phyloP scores from a whole-genome alignment of 2,797 vertebrate species.

The Etheostoma nigrum region DNA sequence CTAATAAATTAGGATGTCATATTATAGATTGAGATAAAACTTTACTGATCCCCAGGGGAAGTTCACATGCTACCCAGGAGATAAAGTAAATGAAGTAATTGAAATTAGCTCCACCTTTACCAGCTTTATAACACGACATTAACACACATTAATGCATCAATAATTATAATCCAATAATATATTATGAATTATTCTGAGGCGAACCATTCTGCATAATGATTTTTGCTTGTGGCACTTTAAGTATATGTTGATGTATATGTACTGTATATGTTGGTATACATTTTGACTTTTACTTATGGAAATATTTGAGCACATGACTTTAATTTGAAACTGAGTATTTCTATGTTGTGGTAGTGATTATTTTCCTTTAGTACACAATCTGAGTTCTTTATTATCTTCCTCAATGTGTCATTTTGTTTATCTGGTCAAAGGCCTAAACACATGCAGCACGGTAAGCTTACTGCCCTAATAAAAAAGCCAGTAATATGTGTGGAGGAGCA shows the following conservation, averaged over 20 bases:
- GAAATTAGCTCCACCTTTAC: neutral
- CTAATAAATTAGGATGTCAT: neutral
- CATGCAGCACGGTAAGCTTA: neutral
- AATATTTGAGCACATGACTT: neutral
- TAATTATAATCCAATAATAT: neutral
- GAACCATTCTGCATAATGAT: neutral
- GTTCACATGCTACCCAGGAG: neutral
- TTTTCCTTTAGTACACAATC: neutral
- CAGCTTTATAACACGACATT: neutral
- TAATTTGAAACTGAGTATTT: neutral
- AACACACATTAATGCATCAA: neutral
- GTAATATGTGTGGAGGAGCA: slow-evolving; percentile 68
- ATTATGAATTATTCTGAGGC: neutral
- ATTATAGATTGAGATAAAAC: neutral
- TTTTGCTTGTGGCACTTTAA: neutral
- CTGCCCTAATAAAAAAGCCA: slow-evolving; percentile 47
- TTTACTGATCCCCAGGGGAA: neutral
- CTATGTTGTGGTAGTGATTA: neutral
- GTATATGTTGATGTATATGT: neutral
- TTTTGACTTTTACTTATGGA: neutral
- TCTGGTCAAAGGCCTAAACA: slow-evolving; percentile 17
- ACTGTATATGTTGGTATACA: too few relatives aligned
- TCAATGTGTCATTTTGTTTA: slow-evolving; percentile 12
- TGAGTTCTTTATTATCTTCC: neutral
- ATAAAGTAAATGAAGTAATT: neutral